phyloP scores from a whole-genome alignment of 2,888 invertebrate genomes.

The Harpalus rufipes region DNA sequence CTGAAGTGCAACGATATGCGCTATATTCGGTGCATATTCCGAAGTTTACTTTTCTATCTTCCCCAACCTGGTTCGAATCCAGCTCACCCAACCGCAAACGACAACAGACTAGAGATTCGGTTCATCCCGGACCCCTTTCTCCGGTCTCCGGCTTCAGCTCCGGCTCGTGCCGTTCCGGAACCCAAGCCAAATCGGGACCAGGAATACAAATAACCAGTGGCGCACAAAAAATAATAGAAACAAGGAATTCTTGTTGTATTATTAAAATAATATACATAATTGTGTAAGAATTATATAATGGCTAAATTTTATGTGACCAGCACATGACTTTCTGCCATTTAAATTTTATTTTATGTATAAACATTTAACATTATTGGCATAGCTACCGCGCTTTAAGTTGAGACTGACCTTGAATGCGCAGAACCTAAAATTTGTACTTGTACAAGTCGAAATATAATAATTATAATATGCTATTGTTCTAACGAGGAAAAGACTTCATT shows the following conservation, averaged over 20 bases:
- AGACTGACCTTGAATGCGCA: too few species aligned
- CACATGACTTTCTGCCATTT: too few species aligned
- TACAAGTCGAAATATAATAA: too few species aligned
- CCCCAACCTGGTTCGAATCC: constrained; percentile 11
- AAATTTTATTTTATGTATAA: too few species aligned
- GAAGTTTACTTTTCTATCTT: not conserved
- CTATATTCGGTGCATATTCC: not conserved
- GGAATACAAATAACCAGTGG: constrained; percentile 38
- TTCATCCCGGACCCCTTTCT: not conserved
- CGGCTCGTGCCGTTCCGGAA: not conserved
- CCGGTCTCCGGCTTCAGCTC: not conserved
- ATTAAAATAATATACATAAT: too few species aligned
- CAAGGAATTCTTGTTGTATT: not conserved
- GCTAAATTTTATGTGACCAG: too few species aligned
- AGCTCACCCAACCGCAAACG: constrained; percentile 29
- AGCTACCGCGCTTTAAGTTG: too few species aligned
- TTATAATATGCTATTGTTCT: too few species aligned
- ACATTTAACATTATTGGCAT: too few species aligned
- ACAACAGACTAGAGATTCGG: constrained; percentile 35
- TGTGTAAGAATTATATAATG: too few species aligned
- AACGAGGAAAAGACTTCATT: too few species aligned
- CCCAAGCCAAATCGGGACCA: constrained; percentile 4
- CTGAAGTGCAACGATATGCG: not conserved
- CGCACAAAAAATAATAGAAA: not conserved
- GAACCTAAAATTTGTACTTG: too few species aligned